These are phyloP conservation scores for Sinonovacula constricta DNA, from an alignment of 1,140 invertebrate species.

Conservation along the genomic window DNA sequence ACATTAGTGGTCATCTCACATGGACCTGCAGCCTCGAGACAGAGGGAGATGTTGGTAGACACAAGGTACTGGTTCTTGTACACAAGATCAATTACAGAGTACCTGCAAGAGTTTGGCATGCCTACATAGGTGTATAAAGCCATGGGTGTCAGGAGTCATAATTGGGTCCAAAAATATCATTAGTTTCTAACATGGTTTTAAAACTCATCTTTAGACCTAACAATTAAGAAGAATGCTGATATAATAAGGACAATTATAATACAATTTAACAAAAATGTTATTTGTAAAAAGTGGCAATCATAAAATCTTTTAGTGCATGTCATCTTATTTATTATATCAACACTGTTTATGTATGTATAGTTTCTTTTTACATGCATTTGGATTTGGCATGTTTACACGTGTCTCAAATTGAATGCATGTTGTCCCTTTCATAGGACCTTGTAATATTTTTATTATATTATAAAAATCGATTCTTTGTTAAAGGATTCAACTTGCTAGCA, in stretches of 20 bases:
- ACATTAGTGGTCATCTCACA: slow-evolving; percentile 7
- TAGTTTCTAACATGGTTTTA: too few relatives aligned
- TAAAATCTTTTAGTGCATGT: too few relatives aligned
- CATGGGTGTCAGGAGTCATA: not conserved
- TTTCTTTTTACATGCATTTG: too few relatives aligned
- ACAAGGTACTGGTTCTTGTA: not conserved
- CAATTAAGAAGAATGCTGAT: not conserved
- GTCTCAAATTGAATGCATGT: too few relatives aligned
- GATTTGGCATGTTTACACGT: too few relatives aligned
- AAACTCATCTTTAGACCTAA: too few relatives aligned
- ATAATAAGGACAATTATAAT: not conserved
- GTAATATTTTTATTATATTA: not conserved
- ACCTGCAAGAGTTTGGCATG: not conserved
- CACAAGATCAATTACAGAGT: not conserved
- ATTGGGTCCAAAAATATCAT: too few relatives aligned
- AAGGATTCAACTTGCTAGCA: not conserved
- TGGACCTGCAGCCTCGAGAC: slow-evolving; percentile 1
- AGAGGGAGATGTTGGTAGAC: not conserved
- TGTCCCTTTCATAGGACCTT: not conserved
- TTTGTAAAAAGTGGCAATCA: too few relatives aligned
- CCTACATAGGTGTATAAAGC: not conserved
- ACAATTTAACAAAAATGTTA: not conserved
- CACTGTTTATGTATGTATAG: too few relatives aligned
- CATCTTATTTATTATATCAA: too few relatives aligned
- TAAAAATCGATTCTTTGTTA: not conserved